Base-by-base conservation (phyloP, 2,797 vertebrate genomes). In the Gallirallus australis region DNA sequence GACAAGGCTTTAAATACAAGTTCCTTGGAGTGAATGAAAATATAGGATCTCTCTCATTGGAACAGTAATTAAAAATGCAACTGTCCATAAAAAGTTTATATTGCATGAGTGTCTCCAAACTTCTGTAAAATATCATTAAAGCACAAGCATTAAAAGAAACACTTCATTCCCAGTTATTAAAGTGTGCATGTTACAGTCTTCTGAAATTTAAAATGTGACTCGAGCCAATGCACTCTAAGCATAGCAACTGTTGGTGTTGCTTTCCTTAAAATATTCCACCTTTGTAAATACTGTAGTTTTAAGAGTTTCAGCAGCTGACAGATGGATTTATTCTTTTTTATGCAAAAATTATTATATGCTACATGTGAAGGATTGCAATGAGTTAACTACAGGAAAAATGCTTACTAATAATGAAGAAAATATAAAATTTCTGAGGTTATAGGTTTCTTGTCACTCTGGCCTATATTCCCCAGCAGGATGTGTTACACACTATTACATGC, bases 21-120 rank as follows among this genome's bases (percentile, higher is more conserved):
- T 80, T 96, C 81, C 68, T 93, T 81, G 73, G 48, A 96, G 75
- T 19, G 50, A 96, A 97, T 97, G 94, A 96, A 97, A 96, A 79
- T 25, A 16, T 53, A 94, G 90, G 77, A 65, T 91, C 48, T 96
- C 69, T 94, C 77, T 96, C 95, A 94, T 20, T 89, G 82, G 86
- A 97, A 93, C 45, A 94, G 76, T 96, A 98, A 97, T 96, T 97
- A 98, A 97, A 97, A 97, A 96, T 73, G 75, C 66, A 97, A 72
- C 48, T 78, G 88, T 89, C 92, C 69, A 5, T 96, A 96, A 96
- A 95, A 96, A 53, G 85, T 94, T 95, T 90, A 93, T 93, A 94
- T 70, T 92, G 48, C 70, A 37, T n/a, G 16, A 86, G 60, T 75
- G 83, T 87, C 94, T 96, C 81, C n/a, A 77, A 97, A 97, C 86